Base-by-base conservation (phyloP, 2,113 vertebrate species). In the Anarrhichthys ocellatus region DNA sequence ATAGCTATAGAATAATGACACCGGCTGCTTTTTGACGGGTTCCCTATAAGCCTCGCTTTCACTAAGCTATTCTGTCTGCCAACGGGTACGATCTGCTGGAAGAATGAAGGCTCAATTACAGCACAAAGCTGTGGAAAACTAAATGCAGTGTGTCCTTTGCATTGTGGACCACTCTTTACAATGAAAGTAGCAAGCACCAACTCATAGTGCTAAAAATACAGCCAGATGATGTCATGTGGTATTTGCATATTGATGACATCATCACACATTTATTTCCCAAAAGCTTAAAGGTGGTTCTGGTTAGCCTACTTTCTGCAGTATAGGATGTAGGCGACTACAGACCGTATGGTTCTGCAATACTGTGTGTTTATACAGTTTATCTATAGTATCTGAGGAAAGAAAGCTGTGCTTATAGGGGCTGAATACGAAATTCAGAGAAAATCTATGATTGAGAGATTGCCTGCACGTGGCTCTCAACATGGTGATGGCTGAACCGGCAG, bases 361-460 rank as follows among this genome's bases (percentile, higher is more conserved):
- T 59, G 38, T 54, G 11, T 52, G 18, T 24, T 63, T 63, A 17
- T 64, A 13, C 17, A 42, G 34, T 34, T 42, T 74, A 6, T 38
- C 46, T 22, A 17, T 1, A 29, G 4, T 22, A 40, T n/a, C 42
- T 70, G 9, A 29, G 64, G 46, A 36, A 62, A 61, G 29, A 48
- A 7, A 73, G 63, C 63, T 17, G 52, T 82, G 82, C 32, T 64
- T 64, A 42, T 36, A 54, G 22, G n/a, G n/a, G 20, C 22, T 24
- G 3, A 9, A 56, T n/a, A 24, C n/a, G 20, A 52, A 20, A 52
- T 52, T 52, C 50, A 52, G 50, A 52, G 50, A 6, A 52, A 58
- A 58, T 58, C 11, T 27, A 14, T 27, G 24, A 58, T 58, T 27
- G 24, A 58, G 54, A 1, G n/a, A 58, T 58, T 58, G 54, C 54